Percentiles rank a stretch among this genome's conserved stretches.
Evolutionary conservation across 2,888 invertebrate species (phyloP).

Genomic region (Cryptus viduatorius): DNA sequence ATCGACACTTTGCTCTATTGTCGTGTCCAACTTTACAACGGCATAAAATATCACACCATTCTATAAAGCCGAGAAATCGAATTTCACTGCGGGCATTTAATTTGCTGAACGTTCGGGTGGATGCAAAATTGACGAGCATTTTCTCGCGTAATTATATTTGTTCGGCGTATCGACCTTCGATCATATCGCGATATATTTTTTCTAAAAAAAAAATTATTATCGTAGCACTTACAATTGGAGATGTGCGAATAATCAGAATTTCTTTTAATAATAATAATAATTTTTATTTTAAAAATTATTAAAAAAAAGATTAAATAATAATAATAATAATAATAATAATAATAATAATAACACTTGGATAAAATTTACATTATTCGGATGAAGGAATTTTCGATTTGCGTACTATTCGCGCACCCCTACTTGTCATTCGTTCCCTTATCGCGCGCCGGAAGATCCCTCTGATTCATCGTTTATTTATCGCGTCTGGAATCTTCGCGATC

Average conservation of each 20-base stretch:
- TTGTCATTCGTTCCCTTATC: slow-evolving; percentile 15
- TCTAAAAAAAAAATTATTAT: too few relatives aligned
- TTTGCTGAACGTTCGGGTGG: neutral
- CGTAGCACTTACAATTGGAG: too few relatives aligned
- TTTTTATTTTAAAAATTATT: too few relatives aligned
- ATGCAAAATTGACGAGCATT: slow-evolving; percentile 40
- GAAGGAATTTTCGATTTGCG: too few relatives aligned
- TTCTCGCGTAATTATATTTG: slow-evolving; percentile 2
- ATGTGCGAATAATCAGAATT: too few relatives aligned
- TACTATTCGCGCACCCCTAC: neutral
- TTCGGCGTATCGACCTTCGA: neutral
- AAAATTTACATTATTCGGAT: too few relatives aligned
- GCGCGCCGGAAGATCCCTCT: neutral
- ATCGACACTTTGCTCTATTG: slow-evolving; percentile 57
- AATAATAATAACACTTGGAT: too few relatives aligned
- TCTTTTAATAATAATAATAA: too few relatives aligned
- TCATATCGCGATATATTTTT: neutral
- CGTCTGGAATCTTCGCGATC: slow-evolving; percentile 14
- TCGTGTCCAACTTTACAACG: slow-evolving; percentile 51
- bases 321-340: too few relatives aligned
- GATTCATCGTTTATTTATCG: slow-evolving; percentile 38
- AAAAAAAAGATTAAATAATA: too few relatives aligned
- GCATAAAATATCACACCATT: slow-evolving; percentile 22
- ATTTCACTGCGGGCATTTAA: slow-evolving; percentile 1
- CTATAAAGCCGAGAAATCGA: neutral